Conservation (phyloP, 2,888 invertebrate species). For the Heteromyza rotundicornis region DNA sequence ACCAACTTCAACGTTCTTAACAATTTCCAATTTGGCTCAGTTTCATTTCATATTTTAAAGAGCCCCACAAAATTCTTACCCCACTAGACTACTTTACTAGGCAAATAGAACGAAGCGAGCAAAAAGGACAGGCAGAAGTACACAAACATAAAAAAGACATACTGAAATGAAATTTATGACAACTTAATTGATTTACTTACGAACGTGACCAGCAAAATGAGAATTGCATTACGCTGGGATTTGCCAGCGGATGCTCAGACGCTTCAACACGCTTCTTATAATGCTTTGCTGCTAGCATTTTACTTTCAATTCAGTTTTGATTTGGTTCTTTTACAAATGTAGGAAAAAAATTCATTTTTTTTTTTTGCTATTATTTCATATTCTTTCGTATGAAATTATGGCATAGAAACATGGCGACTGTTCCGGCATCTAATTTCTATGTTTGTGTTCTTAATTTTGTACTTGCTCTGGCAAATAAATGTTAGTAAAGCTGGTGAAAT, state of each 20-base stretch:
- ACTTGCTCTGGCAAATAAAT: no score
- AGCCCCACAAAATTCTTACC: no score
- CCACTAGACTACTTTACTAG: background rate
- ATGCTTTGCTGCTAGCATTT: background rate
- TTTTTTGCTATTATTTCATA: slow-evolving; percentile 15
- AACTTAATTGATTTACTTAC: slow-evolving; percentile 61
- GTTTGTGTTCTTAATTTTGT: no score
- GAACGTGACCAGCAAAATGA: slow-evolving; percentile 61
- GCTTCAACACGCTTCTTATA: slow-evolving; percentile 27
- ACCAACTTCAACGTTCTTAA: no score
- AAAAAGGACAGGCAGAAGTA: no score
- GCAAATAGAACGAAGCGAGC: background rate
- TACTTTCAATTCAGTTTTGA: slow-evolving; percentile 14
- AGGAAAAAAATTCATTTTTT: background rate
- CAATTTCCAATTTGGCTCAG: no score
- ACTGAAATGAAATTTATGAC: slow-evolving; percentile 51
- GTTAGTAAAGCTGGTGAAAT: no score
- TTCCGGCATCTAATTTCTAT: no score
- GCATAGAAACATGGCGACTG: no score
- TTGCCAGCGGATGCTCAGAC: slow-evolving; percentile 29
- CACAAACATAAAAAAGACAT: background rate
- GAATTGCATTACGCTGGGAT: slow-evolving; percentile 57
- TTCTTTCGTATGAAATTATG: no score
- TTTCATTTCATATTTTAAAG: no score
- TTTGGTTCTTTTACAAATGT: background rate